Percentiles rank a stretch among this genome's conserved stretches.
These are phyloP conservation scores for Leptinotarsa lineolata DNA, from an alignment of 1,140 invertebrate genomes.

Conservation along the genomic window DNA sequence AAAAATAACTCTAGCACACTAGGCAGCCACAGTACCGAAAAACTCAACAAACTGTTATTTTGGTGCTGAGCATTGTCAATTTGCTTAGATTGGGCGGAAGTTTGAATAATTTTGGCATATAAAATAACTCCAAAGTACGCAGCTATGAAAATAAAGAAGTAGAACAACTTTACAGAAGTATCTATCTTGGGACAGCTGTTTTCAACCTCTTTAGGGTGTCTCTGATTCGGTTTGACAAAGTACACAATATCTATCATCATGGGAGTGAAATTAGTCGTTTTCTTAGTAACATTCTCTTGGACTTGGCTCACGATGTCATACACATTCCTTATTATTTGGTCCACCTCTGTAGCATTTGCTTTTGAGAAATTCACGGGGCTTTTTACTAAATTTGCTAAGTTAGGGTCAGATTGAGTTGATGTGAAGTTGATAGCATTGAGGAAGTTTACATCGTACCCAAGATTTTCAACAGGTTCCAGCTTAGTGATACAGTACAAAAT, in stretches of 20 bases:
- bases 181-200: conserved; percentile 26
- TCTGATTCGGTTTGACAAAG: conserved; percentile 22
- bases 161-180: conserved; percentile 28
- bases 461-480: not conserved
- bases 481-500: conserved; percentile 26
- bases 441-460: conserved; percentile 4
- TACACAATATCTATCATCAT: conserved; percentile 21
- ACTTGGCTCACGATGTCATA: conserved; percentile 36
- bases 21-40: conserved; percentile 34
- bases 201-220: conserved; percentile 18
- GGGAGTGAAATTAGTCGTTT: conserved; percentile 20
- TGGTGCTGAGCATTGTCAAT: conserved; percentile 24
- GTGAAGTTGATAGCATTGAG: conserved; percentile 14
- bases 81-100: conserved; percentile 10
- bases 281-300: conserved; percentile 19
- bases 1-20: conserved; percentile 33
- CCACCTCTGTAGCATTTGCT: conserved; percentile 29
- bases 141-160: conserved; percentile 32
- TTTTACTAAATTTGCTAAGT: conserved; percentile 23
- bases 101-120: conserved; percentile 26
- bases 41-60: conserved; percentile 28
- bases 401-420: conserved; percentile 11
- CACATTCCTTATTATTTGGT: conserved; percentile 33
- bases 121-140: conserved; percentile 31
- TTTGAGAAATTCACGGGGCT: conserved; percentile 29